Conservation (phyloP, 2,888 invertebrate species). For the Calameuta idolon region DNA sequence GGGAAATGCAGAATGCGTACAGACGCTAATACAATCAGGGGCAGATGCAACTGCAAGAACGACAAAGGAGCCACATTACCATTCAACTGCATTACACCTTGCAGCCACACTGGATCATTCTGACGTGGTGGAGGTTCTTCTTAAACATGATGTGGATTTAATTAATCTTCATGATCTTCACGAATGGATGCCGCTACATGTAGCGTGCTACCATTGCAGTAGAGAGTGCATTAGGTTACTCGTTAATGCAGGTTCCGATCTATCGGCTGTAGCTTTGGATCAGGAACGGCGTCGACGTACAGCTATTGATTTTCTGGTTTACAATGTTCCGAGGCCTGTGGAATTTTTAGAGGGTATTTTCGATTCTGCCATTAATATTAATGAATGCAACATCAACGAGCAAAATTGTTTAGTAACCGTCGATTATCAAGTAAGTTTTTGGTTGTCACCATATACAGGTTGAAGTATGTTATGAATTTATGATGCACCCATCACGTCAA, state of each 20-base stretch:
- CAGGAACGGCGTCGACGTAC: constrained; percentile 46
- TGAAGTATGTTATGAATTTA: neutral
- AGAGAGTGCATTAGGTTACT: constrained; percentile 70
- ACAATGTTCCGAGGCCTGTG: constrained; percentile 70
- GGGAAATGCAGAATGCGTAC: constrained; percentile 68
- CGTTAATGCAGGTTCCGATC: constrained; percentile 68
- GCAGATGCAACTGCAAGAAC: constrained; percentile 68
- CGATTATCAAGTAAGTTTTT: constrained; percentile 62
- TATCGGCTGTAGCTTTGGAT: constrained; percentile 64
- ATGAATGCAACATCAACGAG: constrained; percentile 66
- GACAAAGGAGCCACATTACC: constrained; percentile 65
- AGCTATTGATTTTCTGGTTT: constrained; percentile 70
- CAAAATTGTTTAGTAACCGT: constrained; percentile 68
- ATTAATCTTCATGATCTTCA: constrained; percentile 30
- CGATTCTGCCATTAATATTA: constrained; percentile 69
- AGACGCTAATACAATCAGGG: constrained; percentile 66
- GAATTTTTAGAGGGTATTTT: constrained; percentile 70
- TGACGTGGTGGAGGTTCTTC: constrained; percentile 64
- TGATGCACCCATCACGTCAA: neutral
- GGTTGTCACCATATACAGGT: neutral
- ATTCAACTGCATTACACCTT: constrained; percentile 69
- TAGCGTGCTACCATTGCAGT: constrained; percentile 72
- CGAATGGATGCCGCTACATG: constrained; percentile 67
- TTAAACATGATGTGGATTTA: constrained; percentile 66
- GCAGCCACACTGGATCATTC: constrained; percentile 67